Base-by-base conservation (phyloP, 92 coral and sea anemone genomes). In the Scolanthus callimorphus region DNA sequence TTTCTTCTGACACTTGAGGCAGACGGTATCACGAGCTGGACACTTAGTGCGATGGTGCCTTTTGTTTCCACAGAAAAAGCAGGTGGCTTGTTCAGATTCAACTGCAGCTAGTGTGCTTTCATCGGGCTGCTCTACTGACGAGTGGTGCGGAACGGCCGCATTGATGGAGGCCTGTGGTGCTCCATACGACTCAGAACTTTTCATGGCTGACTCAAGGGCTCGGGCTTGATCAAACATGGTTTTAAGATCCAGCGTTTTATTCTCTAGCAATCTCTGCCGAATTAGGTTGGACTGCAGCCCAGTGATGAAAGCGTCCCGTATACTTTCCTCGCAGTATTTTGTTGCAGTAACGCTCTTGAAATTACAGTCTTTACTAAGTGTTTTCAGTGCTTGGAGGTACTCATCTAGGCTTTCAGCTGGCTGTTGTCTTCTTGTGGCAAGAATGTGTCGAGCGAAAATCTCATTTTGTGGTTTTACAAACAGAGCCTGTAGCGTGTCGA, bases 371-470 rank as follows among this genome's bases (percentile, higher is more conserved):
- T 68, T 76, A 75, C 75, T 66, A 17, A 66, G 67, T 27, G 82
- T 59, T 39, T 76, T 79, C 51, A 79, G 59, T 24, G 61, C 65
- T 57, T 64, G 83, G 10, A 76, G 61, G 25, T 39, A 76, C 61
- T 67, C 76, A 60, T 73, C 80, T 0, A 73, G 70, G 23, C 59
- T 63, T 29, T 64, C 73, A 2, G 27, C 48, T 4, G 59, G 67
- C 21, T 55, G 52, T 22, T 74, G 74, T 34, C 65, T 64, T 48
- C 83, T 68, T 0, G 79, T 74, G 26, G 85, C 85, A 28, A 77
- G 68, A 8, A 77, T 17, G 50, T 77, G 85, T 17, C 66, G 75
- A 30, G 91, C 77, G 27, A 67, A 76, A 22, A 67, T 60, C 47
- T 66, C 76, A 17, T 76, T 76, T 45, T 59, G 47, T 1, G 68